These are phyloP conservation scores for Peromyscus californicus DNA, from an alignment of 2,113 vertebrate species.

Conservation along the genomic window DNA sequence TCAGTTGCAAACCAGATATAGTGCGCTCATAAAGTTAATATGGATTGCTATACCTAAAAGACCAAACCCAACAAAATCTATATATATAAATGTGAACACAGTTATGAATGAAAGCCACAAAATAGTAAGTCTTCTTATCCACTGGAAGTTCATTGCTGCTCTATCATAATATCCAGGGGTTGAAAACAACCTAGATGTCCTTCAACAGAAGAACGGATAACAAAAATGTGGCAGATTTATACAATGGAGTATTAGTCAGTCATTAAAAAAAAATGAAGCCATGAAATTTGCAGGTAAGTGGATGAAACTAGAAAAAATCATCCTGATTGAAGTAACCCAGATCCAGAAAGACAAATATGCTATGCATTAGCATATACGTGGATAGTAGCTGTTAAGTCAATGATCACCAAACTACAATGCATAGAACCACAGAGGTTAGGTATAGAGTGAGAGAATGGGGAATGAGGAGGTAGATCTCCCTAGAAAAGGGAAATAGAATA, in stretches of 20 bases:
- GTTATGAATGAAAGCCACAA: background rate
- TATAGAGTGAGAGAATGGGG: background rate
- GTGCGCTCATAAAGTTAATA: background rate
- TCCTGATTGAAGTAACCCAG: background rate
- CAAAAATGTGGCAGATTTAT: background rate
- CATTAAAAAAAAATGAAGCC: background rate
- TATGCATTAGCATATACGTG: background rate
- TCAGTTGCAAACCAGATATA: background rate
- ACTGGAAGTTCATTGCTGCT: background rate
- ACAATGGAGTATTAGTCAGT: background rate
- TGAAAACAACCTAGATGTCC: background rate
- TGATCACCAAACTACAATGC: background rate
- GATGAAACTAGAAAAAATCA: background rate
- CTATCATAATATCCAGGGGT: background rate
- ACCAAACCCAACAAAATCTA: background rate
- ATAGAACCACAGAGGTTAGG: background rate
- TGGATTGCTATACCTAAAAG: background rate
- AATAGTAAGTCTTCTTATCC: background rate
- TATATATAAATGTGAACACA: background rate
- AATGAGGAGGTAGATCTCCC: background rate
- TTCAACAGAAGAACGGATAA: background rate
- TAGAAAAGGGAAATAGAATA: background rate
- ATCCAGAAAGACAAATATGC: background rate
- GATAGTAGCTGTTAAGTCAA: background rate
- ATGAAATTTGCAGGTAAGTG: background rate